Evolutionary conservation across 2,888 invertebrate genomes (phyloP).

Genomic region (Alcis repandata): DNA sequence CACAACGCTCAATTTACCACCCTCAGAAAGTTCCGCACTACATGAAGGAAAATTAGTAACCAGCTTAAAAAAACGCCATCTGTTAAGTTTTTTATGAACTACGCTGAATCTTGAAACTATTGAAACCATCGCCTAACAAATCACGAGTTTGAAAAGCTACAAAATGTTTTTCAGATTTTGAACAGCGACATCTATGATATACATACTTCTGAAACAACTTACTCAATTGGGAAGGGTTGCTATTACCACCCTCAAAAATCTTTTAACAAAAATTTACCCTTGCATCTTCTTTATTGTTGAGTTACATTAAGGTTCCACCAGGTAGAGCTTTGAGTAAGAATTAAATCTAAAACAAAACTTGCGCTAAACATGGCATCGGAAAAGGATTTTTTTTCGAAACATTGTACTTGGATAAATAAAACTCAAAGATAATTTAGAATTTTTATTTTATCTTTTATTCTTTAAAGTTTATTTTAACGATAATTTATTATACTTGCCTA

Average conservation of each 20-base stretch:
- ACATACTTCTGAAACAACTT: background rate
- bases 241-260: background rate
- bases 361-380: too few species aligned
- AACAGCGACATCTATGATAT: conserved; percentile 15
- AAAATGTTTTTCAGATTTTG: background rate
- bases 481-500: too few species aligned
- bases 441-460: too few species aligned
- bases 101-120: conserved; percentile 47
- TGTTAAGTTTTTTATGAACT: background rate
- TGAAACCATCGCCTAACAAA: background rate
- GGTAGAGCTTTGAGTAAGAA: background rate
- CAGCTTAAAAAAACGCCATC: background rate
- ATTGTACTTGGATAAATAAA: too few species aligned
- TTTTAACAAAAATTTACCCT: background rate
- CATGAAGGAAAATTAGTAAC: background rate
- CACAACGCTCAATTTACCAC: background rate
- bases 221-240: background rate
- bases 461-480: too few species aligned
- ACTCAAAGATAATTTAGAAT: too few species aligned
- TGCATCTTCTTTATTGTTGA: background rate
- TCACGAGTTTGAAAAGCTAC: background rate
- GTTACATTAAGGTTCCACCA: background rate
- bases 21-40: too few species aligned
- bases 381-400: too few species aligned
- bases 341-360: background rate